Base-by-base conservation (phyloP, 2,113 vertebrate genomes). In the Prunella himalayana region DNA sequence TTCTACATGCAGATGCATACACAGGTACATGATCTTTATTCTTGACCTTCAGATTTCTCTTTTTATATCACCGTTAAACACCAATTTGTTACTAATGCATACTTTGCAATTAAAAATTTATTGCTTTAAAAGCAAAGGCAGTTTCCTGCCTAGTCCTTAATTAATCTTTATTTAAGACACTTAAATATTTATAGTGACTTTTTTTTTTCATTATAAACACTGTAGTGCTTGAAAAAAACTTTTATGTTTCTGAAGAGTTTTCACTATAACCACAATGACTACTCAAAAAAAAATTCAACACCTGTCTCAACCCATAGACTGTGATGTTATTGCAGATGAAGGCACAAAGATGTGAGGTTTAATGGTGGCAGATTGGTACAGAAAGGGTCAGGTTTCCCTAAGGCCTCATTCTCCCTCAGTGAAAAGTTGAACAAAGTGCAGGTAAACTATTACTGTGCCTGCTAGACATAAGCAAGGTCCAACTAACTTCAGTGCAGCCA, bases 161-260 rank as follows among this genome's bases (percentile, higher is more conserved):
- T 92, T 90, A 94, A 82, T 87, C 49, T 95, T 86, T 88, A 75
- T 85, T 92, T 91, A 49, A 93, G 84, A 73, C 30, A 69, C 27
- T 89, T 85, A 79, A 90, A 91, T 85, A 91, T 94, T 93, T 82
- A 86, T 68, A 63, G 35, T 39, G 27, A 72, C 22, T 94, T 37
- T 82, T 37, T 47, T 49, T 59, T 94, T 90, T 75, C 33, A 71
- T 86, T 78, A 44, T 64, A 80, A 93, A 69, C 60, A 77, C 31
- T 47, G 25, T 33, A 44, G 30, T 60, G 60, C 82, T 83, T 81
- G 60, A 88, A 66, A 90, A 90, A 15, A 95, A 51, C 64, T 82
- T 89, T 18, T 24, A 50, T 56, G 21, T 54, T 91, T 77, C 64
- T 80, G 37, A 90, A 61, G 61, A 50, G 11, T 90, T 91, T 94